Percentiles rank a stretch among this genome's conserved stretches.
Evolutionary conservation across 2,797 vertebrate species (phyloP).

Genomic region (Vireo griseus): DNA sequence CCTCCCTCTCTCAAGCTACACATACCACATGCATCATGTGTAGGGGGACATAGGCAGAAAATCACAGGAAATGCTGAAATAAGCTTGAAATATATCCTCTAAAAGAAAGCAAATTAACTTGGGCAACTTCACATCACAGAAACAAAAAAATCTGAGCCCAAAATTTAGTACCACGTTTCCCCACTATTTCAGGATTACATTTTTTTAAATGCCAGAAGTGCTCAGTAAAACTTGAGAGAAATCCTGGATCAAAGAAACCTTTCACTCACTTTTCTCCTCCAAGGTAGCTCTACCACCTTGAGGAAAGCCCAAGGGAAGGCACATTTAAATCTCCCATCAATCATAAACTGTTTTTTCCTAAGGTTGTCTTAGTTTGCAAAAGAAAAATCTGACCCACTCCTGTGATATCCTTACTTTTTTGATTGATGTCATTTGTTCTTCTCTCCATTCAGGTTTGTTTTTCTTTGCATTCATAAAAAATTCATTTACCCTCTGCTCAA

Average conservation of each 20-base stretch:
- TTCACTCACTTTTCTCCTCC: not conserved
- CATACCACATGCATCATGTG: not conserved
- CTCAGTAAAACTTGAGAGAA: not conserved
- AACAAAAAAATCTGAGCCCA: not conserved
- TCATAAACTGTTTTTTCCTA: not conserved
- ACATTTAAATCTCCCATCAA: not conserved
- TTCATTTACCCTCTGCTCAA: constrained; percentile 96
- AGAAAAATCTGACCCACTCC: not conserved
- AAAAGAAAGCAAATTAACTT: not conserved
- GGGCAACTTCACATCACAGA: not conserved
- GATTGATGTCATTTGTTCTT: constrained; percentile 98
- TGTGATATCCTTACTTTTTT: constrained; percentile 86
- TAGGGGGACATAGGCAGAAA: not conserved
- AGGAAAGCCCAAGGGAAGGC: not conserved
- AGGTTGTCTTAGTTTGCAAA: not conserved
- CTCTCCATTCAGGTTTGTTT: constrained; percentile 98
- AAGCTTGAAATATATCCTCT: not conserved
- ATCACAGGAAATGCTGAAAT: not conserved
- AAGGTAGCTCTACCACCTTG: not conserved
- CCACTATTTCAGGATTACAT: not conserved
- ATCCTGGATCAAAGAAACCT: not conserved
- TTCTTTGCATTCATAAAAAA: constrained; percentile 98
- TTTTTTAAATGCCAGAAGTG: not conserved
- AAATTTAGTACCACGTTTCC: not conserved
- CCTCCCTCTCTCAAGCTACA: not conserved